phyloP scores from a whole-genome alignment of 2,113 vertebrate genomes.

The Ameiurus melas region DNA sequence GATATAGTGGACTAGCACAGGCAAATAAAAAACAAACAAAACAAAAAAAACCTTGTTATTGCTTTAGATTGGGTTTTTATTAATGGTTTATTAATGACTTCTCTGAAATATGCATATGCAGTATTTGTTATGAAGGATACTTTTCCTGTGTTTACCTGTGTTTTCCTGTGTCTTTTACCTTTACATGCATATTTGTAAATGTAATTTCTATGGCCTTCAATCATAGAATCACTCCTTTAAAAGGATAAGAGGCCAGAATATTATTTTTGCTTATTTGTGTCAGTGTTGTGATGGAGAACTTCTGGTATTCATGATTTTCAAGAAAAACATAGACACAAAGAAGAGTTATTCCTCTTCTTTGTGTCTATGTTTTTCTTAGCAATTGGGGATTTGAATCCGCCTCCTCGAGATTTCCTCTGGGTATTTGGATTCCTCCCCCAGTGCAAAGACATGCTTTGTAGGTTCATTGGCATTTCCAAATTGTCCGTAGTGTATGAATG shows the following conservation, averaged over 20 bases:
- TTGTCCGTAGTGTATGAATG: too few species aligned
- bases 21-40: too few species aligned
- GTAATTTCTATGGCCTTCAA: not conserved
- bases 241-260: not conserved
- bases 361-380: too few species aligned
- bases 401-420: too few species aligned
- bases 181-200: not conserved
- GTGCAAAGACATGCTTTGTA: too few species aligned
- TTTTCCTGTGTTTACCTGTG: too few species aligned
- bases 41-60: not conserved
- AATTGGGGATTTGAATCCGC: too few species aligned
- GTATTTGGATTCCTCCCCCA: too few species aligned
- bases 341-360: too few species aligned
- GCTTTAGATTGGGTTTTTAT: not conserved
- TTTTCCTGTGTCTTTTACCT: not conserved
- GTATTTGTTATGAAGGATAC: too few species aligned
- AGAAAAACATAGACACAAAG: not conserved
- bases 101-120: not conserved
- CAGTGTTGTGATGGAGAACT: not conserved
- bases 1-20: too few species aligned
- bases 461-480: too few species aligned
- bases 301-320: not conserved
- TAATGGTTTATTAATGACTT: not conserved
- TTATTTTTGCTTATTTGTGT: not conserved
- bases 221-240: not conserved